Base-by-base conservation (phyloP, 2,797 vertebrate species). In the Streptopelia turtur region DNA sequence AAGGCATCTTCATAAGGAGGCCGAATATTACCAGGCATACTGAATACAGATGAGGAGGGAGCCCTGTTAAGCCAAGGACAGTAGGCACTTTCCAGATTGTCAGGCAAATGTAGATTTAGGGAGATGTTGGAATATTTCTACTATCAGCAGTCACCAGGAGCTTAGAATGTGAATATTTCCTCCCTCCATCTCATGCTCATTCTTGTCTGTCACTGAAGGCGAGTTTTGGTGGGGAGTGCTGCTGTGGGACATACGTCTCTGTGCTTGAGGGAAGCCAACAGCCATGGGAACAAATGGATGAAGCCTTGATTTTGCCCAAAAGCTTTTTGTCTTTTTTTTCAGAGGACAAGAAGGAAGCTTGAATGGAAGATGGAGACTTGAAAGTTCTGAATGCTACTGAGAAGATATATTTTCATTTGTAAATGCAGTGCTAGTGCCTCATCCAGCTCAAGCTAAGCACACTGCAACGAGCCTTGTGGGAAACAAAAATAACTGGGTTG, bases 11-110 rank as follows among this genome's bases (percentile, higher is more conserved):
- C 31, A 1, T 20, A 16, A 86, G 76, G 68, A 93, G 53, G 76
- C 53, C 86, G 33, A 83, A 41, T 83, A 52, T 79, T 59, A 28
- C 39, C 77, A 30, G 64, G n/a, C 75, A 57, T 43, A 12, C 9
- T 82, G 81, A 93, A 96, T 89, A 87, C 52, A 89, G 64, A 93
- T 59, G 57, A 94, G 65, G 30, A 86, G 37, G 72, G 83, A 75
- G 31, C 21, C 43, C 92, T 9, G 16, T 65, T 94, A 76, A 87
- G 45, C 41, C 76, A 61, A 72, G 56, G 28, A 35, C 5, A 1
- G 66, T 37, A 72, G 55, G 41, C 33, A 10, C 55, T 64, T 93
- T 90, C n/a, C 76, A 91, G 60, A 45, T 43, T 52, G 49, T 24
- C 50, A 71, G 35, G 25, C 55, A 70, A 83, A 83, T 41, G 45